A percentile compares a stretch with the other conserved stretches of the same genome.
Conservation (phyloP, 2,113 vertebrate species). For the Oreochromis aureus region DNA sequence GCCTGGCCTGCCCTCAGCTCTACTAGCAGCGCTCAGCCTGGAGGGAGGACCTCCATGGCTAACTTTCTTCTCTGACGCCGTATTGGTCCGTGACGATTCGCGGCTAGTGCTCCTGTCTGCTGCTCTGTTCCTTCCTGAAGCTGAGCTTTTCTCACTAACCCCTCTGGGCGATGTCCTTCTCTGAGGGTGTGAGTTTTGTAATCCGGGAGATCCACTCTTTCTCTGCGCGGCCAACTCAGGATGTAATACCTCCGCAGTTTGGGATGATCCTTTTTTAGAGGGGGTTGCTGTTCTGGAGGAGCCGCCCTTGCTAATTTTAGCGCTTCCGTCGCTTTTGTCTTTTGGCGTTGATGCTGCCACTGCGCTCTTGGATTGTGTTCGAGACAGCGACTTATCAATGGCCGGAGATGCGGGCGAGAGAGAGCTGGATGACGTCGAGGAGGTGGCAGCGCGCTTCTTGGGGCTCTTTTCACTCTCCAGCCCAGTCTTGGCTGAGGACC, state of each 20-base stretch:
- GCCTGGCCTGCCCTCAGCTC: constrained; percentile 22
- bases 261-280: constrained; percentile 76
- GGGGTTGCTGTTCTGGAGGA: constrained; percentile 72
- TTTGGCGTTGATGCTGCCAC: constrained; percentile 49
- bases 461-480: constrained; percentile 74
- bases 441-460: constrained; percentile 77
- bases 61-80: constrained; percentile 55
- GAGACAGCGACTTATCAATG: constrained; percentile 33
- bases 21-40: constrained; percentile 44
- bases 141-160: constrained; percentile 64
- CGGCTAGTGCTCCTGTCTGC: constrained; percentile 81
- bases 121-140: constrained; percentile 58
- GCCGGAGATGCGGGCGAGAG: constrained; percentile 60
- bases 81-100: constrained; percentile 78
- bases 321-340: constrained; percentile 68
- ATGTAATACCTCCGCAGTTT: constrained; percentile 61
- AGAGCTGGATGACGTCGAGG: constrained; percentile 76
- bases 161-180: constrained; percentile 67
- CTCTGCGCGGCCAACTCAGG: constrained; percentile 59
- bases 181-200: constrained; percentile 58
- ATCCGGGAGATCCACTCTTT: constrained; percentile 72
- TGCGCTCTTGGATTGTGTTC: constrained; percentile 64
- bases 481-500: constrained; percentile 70
- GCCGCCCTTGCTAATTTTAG: constrained; percentile 72
- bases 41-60: constrained; percentile 42